Conservation (phyloP, 2,888 invertebrate genomes). For the Leucania comma region DNA sequence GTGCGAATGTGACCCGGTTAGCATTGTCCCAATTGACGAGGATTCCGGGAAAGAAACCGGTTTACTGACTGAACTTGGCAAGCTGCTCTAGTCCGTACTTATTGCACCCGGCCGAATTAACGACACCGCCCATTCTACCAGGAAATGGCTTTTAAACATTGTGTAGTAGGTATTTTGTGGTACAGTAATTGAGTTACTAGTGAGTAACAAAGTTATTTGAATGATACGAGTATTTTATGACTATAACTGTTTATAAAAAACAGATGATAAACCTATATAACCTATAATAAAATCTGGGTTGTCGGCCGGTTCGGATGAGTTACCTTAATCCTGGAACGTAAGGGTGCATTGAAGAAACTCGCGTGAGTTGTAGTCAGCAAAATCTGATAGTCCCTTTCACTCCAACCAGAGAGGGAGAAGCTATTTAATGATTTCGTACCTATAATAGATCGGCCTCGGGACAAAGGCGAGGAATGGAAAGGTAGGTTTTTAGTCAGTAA, state of each 20-base stretch:
- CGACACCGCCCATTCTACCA: conserved; percentile 36
- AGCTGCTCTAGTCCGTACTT: conserved; percentile 46
- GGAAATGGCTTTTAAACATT: conserved; percentile 43
- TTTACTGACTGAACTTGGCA: conserved; percentile 62
- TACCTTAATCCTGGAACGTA: no score
- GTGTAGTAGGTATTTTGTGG: conserved; percentile 8
- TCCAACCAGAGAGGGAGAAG: no score
- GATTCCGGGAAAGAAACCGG: conserved; percentile 54
- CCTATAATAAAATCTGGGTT: no score
- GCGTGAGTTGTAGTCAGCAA: no score
- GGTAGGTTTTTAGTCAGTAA: no score
- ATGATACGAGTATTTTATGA: neutral
- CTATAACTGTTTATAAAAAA: neutral
- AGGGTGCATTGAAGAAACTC: no score
- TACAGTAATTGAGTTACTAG: neutral
- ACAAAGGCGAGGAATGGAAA: no score
- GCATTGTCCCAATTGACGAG: conserved; percentile 51
- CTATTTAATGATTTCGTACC: no score
- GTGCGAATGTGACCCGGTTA: conserved; percentile 62
- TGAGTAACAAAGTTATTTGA: neutral
- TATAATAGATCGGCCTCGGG: no score
- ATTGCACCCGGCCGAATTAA: conserved; percentile 55
- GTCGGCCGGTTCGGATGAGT: no score
- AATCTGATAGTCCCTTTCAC: no score
- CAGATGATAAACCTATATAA: neutral